phyloP scores from a whole-genome alignment of 2,113 vertebrate genomes.

The Electrona antarctica region DNA sequence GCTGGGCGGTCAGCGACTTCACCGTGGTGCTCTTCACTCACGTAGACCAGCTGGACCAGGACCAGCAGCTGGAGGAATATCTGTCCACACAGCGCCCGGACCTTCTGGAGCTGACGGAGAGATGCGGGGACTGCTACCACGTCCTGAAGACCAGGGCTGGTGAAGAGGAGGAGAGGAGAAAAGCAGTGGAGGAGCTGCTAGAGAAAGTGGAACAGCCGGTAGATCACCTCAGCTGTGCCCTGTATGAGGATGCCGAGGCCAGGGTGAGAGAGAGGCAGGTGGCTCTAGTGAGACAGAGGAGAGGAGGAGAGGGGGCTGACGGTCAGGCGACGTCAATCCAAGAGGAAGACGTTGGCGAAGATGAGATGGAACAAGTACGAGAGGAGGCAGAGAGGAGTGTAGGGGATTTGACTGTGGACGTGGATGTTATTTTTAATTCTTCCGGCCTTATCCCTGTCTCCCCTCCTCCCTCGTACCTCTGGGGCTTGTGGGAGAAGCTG shows the following conservation, averaged over 20 bases:
- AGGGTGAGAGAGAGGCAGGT: conserved; percentile 49
- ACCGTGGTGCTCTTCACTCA: conserved; percentile 77
- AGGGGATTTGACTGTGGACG: conserved; percentile 43
- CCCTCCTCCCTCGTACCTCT: conserved; percentile 40
- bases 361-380: conserved; percentile 52
- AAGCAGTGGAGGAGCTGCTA: conserved; percentile 67
- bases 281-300: conserved; percentile 38
- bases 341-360: conserved; percentile 28
- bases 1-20: conserved; percentile 45
- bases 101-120: conserved; percentile 64
- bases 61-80: conserved; percentile 66
- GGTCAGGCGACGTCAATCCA: not conserved
- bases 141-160: conserved; percentile 45
- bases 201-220: conserved; percentile 72
- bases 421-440: conserved; percentile 38
- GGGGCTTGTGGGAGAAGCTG: conserved; percentile 70
- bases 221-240: conserved; percentile 60
- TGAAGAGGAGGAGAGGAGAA: conserved; percentile 26
- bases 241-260: conserved; percentile 61
- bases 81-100: conserved; percentile 68
- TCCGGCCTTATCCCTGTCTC: conserved; percentile 19
- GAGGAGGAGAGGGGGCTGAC: conserved; percentile 17
- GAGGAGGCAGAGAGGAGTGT: conserved; percentile 65
- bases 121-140: conserved; percentile 69
- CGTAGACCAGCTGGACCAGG: conserved; percentile 68